Conservation (phyloP, 35 echinoderm and acorn worm genomes). For the Acanthaster planci region DNA sequence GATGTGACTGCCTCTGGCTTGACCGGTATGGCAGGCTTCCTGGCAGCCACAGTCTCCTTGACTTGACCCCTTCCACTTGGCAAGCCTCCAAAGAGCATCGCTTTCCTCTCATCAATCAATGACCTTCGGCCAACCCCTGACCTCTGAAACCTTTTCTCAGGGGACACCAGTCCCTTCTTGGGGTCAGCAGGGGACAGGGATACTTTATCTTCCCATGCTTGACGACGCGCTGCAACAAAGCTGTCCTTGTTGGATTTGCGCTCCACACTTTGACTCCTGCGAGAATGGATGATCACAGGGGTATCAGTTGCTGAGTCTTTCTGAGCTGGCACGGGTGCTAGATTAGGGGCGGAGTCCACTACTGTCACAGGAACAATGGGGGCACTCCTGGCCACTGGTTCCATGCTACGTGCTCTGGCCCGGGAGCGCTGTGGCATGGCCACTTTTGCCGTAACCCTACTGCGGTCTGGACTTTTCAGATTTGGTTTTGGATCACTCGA, state of each 20-base stretch:
- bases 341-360: not conserved
- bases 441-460: not conserved
- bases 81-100: slow-evolving; percentile 26
- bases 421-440: not conserved
- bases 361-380: not conserved
- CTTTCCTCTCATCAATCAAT: slow-evolving; percentile 20
- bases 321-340: not conserved
- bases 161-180: not conserved
- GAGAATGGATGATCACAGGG: not conserved
- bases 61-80: not conserved
- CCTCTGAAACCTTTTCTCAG: not conserved
- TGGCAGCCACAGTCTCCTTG: not conserved
- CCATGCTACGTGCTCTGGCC: slow-evolving; percentile 1
- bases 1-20: not conserved
- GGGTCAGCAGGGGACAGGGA: not conserved
- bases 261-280: slow-evolving; percentile 29
- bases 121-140: not conserved
- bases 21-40: slow-evolving; percentile 1
- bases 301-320: not conserved
- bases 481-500: not conserved
- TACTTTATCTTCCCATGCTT: slow-evolving; percentile 40
- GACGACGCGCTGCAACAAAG: slow-evolving; percentile 5
- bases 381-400: slow-evolving; percentile 11
- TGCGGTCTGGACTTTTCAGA: slow-evolving; percentile 11
- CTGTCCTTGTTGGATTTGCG: slow-evolving; percentile 7